These are phyloP conservation scores for Clunio marinus DNA, from an alignment of 2,888 invertebrate species.

Conservation along the genomic window DNA sequence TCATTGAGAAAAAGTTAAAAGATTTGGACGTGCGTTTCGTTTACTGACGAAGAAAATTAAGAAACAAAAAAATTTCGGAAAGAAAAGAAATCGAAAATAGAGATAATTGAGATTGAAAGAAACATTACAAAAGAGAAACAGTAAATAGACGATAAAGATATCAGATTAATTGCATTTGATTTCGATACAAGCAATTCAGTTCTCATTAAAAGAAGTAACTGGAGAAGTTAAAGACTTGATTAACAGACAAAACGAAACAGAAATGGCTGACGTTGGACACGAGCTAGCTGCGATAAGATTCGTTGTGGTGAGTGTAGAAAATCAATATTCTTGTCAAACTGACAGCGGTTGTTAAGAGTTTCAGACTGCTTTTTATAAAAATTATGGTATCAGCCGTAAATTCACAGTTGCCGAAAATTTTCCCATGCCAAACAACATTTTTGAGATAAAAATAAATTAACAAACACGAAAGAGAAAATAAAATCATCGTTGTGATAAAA, in stretches of 20 bases:
- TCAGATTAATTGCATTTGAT: too few species aligned
- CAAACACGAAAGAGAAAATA: neutral
- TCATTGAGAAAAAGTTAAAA: neutral
- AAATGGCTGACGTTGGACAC: conserved; percentile 51
- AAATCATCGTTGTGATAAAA: neutral
- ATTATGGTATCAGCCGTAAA: neutral
- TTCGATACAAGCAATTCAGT: too few species aligned
- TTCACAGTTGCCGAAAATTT: neutral
- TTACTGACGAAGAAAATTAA: neutral
- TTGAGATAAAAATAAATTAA: neutral
- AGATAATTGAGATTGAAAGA: neutral
- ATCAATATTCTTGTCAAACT: neutral
- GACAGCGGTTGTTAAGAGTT: neutral
- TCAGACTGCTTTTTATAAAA: neutral
- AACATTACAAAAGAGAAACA: too few species aligned
- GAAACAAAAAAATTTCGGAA: neutral
- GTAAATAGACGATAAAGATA: too few species aligned
- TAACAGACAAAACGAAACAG: neutral
- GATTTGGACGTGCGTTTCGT: neutral
- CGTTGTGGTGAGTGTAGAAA: conserved; percentile 50
- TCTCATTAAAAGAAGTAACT: neutral
- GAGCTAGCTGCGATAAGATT: conserved; percentile 49
- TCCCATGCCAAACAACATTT: neutral
- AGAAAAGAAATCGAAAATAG: neutral
- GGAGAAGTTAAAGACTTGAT: conserved; percentile 33